Conservation (phyloP, 2,113 vertebrate species). For the Beaufortia kweichowensis region DNA sequence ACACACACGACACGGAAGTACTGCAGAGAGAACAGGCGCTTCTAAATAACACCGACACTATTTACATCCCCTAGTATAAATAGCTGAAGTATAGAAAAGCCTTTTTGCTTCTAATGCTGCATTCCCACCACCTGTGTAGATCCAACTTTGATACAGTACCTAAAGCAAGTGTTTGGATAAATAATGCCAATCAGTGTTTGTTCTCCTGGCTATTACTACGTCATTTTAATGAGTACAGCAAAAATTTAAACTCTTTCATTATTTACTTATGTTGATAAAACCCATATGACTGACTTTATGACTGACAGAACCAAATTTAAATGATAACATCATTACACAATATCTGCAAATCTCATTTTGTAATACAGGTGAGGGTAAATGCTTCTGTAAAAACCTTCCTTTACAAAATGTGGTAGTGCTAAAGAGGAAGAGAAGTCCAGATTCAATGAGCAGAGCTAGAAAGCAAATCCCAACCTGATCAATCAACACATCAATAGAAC, state of each 20-base stretch:
- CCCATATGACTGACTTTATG: too few relatives aligned
- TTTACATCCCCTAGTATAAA: slow-evolving; percentile 44
- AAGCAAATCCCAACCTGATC: slow-evolving; percentile 36
- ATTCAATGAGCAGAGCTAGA: neutral
- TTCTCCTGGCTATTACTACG: neutral
- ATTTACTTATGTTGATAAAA: too few relatives aligned
- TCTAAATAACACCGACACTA: neutral
- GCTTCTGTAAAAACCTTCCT: too few relatives aligned
- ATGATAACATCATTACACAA: too few relatives aligned
- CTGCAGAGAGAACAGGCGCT: slow-evolving; percentile 41
- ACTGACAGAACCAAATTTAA: too few relatives aligned
- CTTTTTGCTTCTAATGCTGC: slow-evolving; percentile 10
- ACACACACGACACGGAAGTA: slow-evolving; percentile 12
- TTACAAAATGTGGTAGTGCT: neutral
- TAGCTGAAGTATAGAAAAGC: slow-evolving; percentile 22
- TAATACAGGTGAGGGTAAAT: too few relatives aligned
- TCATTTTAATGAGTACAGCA: neutral
- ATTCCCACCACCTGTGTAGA: slow-evolving; percentile 3
- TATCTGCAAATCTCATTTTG: too few relatives aligned
- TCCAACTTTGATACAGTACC: neutral
- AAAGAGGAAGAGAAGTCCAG: neutral
- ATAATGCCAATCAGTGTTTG: neutral
- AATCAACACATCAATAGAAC: slow-evolving; percentile 33
- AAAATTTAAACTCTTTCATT: too few relatives aligned
- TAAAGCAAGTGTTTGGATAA: neutral